Evolutionary conservation across 2,888 invertebrate species (phyloP), one percentile per base, ranked within the genome.

Genomic region (Fragum whitleyi): DNA sequence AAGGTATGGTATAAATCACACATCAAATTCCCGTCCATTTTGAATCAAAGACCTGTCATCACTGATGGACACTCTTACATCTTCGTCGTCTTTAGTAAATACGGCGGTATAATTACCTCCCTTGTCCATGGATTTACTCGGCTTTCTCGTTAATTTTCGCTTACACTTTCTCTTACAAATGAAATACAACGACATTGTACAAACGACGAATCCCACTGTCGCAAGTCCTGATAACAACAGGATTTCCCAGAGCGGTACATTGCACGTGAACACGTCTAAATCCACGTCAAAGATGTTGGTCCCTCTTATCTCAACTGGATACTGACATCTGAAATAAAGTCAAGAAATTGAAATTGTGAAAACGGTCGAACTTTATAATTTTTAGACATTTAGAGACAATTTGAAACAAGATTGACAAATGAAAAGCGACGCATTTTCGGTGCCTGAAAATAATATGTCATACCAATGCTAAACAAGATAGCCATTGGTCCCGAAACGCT

Each of bases 81-180:
- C 71, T 11, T 83, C 83, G 2, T 83, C 83, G 11, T 81, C 83
- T 21, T 51, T 59, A 23, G 81, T 79, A 47, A 77, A 84, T 2
- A 84, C 81, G 23, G 84, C 84, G 0, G 84, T 78, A 55, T 84
- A 84, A 62, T 81, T 32, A 55, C 69, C 76, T 1, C 76, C 71
- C 14, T 19, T 26, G 55, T 79, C 82, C 28, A 39, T 53, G 26
- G 65, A 21, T 7, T n/a, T 29, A 47, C 29, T 65, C 28, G 39
- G 32, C 70, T 61, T 39, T 47, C 55, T 32, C n/a, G 29, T 72
- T 16, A 39, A 51, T 28, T 57, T 67, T 19, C 51, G 23, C 42
- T 76, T 70, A 36, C 59, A 51, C 29, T 69, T 57, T 26, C 29
- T 69, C 26, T 23, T 23, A 16, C 69, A 16, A 21, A 70, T 59